Evolutionary conservation across 2,888 invertebrate species (phyloP), one percentile per base, ranked within the genome.

Genomic region (Orchesella flavescens): DNA sequence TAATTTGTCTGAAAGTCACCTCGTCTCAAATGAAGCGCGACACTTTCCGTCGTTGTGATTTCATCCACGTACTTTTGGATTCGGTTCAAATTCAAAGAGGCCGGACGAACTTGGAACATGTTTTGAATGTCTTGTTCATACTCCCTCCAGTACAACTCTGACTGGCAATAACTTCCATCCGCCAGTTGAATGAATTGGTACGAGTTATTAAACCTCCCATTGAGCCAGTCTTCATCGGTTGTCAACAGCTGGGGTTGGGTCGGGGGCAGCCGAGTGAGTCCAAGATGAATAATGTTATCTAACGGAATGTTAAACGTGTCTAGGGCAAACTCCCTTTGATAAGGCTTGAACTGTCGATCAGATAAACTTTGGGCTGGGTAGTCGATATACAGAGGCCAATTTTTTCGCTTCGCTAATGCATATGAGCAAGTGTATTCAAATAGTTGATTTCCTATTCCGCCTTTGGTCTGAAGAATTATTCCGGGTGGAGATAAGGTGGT

Each of bases 11-110:
- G 0, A n/a, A 84, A 82, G 23, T 86, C 84, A 3, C 85, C 85
- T 21, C 78, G 44, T n/a, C 86, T 68, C 21, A 84, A 63, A 43
- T 86, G 86, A 23, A 85, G 76, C 1, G 82, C 73, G 1, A 86
- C 85, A 65, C 85, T 86, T 34, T 84, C 80, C 13, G 55, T 43
- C 2, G 1, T 34, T 21, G 55, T 24, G n/a, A 75, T 46, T 49
- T 19, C 10, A 3, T 75, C 5, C 1, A 53, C 59, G 15, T 61
- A 49, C 1, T 49, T 19, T 13, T 53, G 15, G 0, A 69, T 2
- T 15, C 34, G 17, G 0, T 17, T 12, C n/a, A 9, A 44, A 17
- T 66, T 53, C 2, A 66, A 0, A 0, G 71, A 1, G 46, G 78
- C 17, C 57, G 19, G 19, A 79, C 68, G 17, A 74, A 23, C 17